phyloP scores from a whole-genome alignment of 2,888 invertebrate species.

The Diplazon laetatorius region DNA sequence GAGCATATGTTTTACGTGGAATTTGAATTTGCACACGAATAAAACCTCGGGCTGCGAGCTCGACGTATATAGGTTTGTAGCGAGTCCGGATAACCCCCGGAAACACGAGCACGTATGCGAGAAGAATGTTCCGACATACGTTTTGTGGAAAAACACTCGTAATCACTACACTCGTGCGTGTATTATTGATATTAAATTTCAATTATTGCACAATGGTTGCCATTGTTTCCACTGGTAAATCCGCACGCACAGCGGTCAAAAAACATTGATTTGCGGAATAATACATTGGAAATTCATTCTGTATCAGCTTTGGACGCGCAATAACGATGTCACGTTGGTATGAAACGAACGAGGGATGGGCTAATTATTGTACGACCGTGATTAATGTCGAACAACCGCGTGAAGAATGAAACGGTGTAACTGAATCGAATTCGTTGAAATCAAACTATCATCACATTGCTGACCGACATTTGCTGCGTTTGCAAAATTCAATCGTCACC shows the following conservation, averaged over 20 bases:
- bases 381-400: conserved; percentile 12
- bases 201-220: conserved; percentile 30
- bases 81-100: conserved; percentile 16
- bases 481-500: background rate
- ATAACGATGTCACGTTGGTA: conserved; percentile 19
- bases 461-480: background rate
- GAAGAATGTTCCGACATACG: conserved; percentile 18
- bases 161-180: conserved; percentile 4
- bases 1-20: conserved; percentile 31
- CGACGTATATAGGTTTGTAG: background rate
- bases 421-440: conserved; percentile 2
- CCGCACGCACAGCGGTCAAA: background rate
- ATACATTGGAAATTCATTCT: conserved; percentile 28
- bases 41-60: background rate
- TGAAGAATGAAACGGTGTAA: background rate
- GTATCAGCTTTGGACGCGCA: background rate
- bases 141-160: conserved; percentile 2
- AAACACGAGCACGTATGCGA: conserved; percentile 26
- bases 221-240: background rate
- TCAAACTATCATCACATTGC: background rate
- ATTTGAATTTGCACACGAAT: conserved; percentile 33
- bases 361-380: conserved; percentile 11
- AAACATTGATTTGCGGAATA: conserved; percentile 17
- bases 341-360: background rate
- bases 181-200: conserved; percentile 34